Evolutionary conservation across 2,888 invertebrate species (phyloP), one percentile per base, ranked within the genome.

Genomic region (Lucinisca nassula): DNA sequence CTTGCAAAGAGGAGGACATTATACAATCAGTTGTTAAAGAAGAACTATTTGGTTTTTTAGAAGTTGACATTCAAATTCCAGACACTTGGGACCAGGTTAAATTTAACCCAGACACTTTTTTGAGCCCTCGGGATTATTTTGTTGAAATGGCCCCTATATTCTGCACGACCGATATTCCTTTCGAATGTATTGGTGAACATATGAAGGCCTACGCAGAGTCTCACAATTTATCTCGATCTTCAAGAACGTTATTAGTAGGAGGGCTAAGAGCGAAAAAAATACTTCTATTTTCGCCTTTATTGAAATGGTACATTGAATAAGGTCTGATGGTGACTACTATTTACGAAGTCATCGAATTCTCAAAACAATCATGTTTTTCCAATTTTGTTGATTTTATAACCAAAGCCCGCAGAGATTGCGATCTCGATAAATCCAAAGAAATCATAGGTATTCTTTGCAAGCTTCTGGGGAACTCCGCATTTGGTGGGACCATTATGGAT

Each of bases 281-380:
- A 21, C 21, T 85, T 6, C n/a, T 85, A 21, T 32, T 61, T 24
- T 67, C 81, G 0, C 85, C 85, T 27, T 55, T 85, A 6, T 51
- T 85, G 0, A 77, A 82, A 37, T 85, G 85, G 85, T 85, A 85
- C 35, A 37, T 81, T n/a, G 38, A 82, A 73, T 77, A 85, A 38
- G 85, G 85, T 24, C 49, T 85, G 0, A 8, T 73, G 35, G 74
- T 85, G 14, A 85, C 78, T 32, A 40, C 74, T 35, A 74, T 82
- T 10, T 67, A 82, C 37, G 78, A 85, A 67, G 79, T 82, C 3
- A 67, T 85, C 0, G 85, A 85, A 37, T 85, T 67, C 70, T 45
- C 30, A 24, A 67, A 74, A 70, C 27, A 21, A 21, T 1, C 27
- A 8, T 85, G 85, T 35, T 85, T 85, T 55, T 37, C 67, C 37